Conservation (phyloP, 2,113 vertebrate genomes). For the Hypocryptadius cinnamomeus region DNA sequence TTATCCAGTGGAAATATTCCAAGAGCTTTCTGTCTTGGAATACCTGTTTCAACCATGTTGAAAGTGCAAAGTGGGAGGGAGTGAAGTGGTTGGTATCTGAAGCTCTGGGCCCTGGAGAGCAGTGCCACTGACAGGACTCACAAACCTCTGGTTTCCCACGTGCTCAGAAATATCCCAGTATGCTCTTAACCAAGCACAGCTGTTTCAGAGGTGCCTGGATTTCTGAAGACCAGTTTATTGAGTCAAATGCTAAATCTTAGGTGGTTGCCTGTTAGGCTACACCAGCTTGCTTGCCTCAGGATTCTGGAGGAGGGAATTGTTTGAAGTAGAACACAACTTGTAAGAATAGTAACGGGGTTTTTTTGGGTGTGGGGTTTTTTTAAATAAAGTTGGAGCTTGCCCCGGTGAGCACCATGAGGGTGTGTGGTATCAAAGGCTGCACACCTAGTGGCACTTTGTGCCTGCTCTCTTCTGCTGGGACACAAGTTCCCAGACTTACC, state of each 20-base stretch:
- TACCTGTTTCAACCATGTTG: not conserved
- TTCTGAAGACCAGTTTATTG: not conserved
- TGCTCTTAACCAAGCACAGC: not conserved
- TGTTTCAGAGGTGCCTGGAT: not conserved
- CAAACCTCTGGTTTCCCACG: not conserved
- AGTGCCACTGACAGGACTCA: not conserved
- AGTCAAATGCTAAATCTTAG: not conserved
- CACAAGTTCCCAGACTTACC: not conserved
- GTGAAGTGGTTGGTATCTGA: not conserved
- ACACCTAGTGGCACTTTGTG: no score
- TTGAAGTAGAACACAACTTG: not conserved
- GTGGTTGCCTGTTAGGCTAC: not conserved
- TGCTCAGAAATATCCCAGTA: not conserved
- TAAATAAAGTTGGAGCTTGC: not conserved
- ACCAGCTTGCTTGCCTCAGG: not conserved
- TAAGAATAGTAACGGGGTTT: not conserved
- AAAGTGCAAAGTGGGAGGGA: not conserved
- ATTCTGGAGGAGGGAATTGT: not conserved
- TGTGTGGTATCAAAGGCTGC: not conserved
- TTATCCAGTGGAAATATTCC: not conserved
- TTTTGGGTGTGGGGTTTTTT: not conserved
- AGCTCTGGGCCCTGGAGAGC: not conserved
- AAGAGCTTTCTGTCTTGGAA: not conserved
- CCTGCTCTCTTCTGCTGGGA: not conserved
- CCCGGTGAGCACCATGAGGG: not conserved